Evolutionary conservation across 2,797 vertebrate genomes (phyloP).

Genomic region (Cuculus canorus): DNA sequence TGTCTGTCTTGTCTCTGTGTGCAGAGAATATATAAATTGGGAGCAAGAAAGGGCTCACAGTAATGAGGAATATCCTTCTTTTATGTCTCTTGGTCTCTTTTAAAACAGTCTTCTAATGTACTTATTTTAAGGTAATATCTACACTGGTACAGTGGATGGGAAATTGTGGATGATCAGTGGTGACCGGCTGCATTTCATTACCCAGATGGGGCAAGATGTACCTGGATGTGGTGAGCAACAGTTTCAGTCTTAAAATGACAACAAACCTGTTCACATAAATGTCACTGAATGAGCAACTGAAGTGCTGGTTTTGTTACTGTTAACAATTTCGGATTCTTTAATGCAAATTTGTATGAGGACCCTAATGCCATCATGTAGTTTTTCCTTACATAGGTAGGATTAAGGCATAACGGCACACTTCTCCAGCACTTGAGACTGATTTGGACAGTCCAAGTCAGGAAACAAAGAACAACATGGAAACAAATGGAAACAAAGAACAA

Average conservation of each 20-base stretch:
- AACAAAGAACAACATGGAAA: not conserved
- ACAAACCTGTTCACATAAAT: not conserved
- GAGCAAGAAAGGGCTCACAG: not conserved
- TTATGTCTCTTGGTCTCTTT: not conserved
- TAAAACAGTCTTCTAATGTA: not conserved
- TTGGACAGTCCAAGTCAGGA: not conserved
- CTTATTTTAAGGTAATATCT: slow-evolving; percentile 74
- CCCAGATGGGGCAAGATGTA: slow-evolving; percentile 79
- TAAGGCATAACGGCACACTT: not conserved
- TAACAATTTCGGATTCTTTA: not conserved
- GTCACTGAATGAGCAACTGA: not conserved
- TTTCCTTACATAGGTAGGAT: not conserved
- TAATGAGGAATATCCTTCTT: not conserved
- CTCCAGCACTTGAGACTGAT: not conserved
- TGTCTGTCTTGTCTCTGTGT: not conserved
- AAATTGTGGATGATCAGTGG: slow-evolving; percentile 79
- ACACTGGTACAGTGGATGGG: slow-evolving; percentile 81
- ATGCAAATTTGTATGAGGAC: not conserved
- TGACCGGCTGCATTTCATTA: slow-evolving; percentile 76
- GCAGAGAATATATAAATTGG: not conserved
- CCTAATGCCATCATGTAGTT: not conserved
- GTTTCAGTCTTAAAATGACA: not conserved
- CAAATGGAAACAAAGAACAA: not conserved
- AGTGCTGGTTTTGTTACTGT: not conserved
- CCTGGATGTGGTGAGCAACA: slow-evolving; percentile 74